These are phyloP conservation scores for Acanthoscelides obtectus DNA, from an alignment of 2,888 invertebrate genomes.

Conservation along the genomic window DNA sequence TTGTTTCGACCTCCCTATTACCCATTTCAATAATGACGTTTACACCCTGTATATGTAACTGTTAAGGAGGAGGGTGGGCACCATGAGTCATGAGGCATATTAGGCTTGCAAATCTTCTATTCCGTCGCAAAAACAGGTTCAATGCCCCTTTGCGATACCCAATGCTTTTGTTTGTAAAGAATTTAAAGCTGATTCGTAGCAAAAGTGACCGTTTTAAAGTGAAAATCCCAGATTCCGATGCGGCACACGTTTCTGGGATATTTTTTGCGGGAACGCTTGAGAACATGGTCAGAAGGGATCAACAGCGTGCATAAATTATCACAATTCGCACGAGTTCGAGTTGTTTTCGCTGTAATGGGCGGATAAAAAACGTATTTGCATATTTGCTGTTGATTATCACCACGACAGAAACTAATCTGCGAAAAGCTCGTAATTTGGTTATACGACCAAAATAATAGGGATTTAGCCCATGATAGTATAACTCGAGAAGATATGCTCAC, in stretches of 20 bases:
- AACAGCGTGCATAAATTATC: not conserved
- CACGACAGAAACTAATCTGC: not conserved
- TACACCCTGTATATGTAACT: too few relatives aligned
- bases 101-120: too few relatives aligned
- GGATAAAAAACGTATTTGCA: not conserved
- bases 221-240: not conserved
- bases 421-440: too few relatives aligned
- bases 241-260: not conserved
- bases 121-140: not conserved
- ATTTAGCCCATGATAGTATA: too few relatives aligned
- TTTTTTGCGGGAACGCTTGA: not conserved
- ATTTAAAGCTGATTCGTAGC: not conserved
- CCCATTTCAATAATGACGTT: too few relatives aligned
- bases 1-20: too few relatives aligned
- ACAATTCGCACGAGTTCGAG: not conserved
- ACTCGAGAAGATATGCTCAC: too few relatives aligned
- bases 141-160: not conserved
- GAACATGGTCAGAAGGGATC: not conserved
- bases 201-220: not conserved
- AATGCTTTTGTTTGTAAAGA: too few relatives aligned
- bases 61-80: too few relatives aligned
- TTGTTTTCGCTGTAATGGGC: not conserved
- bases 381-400: not conserved
- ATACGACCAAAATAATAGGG: too few relatives aligned
- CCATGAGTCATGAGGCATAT: too few relatives aligned